Conservation (phyloP, 2,888 invertebrate genomes). For the Drosophila colorata region DNA sequence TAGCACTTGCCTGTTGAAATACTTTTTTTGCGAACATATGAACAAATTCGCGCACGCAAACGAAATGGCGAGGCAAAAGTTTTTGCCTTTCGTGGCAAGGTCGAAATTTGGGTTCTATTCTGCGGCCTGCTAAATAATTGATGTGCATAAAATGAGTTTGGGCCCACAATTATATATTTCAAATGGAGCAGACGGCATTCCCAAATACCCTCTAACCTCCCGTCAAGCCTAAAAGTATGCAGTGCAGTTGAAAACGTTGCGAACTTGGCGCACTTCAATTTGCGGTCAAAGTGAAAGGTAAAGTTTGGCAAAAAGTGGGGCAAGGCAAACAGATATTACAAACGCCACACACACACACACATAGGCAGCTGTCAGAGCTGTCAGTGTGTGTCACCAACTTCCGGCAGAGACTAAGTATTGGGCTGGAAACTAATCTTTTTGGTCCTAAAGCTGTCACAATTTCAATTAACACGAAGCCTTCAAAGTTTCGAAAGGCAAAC, state of each 20-base stretch:
- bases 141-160: slow-evolving; percentile 34
- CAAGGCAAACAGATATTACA: slow-evolving; percentile 11
- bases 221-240: slow-evolving; percentile 28
- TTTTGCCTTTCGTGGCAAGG: slow-evolving; percentile 44
- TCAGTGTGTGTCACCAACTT: not conserved
- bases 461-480: slow-evolving; percentile 30
- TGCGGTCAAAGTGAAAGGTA: not conserved
- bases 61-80: slow-evolving; percentile 18
- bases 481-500: slow-evolving; percentile 1
- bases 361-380: slow-evolving; percentile 5
- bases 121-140: slow-evolving; percentile 51
- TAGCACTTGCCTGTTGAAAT: not conserved
- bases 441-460: slow-evolving; percentile 16
- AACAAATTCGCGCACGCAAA: slow-evolving; percentile 44
- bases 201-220: not conserved
- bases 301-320: slow-evolving; percentile 15
- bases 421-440: not conserved
- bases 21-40: slow-evolving; percentile 38
- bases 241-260: not conserved
- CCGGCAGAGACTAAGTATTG: not conserved
- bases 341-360: not conserved
- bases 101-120: slow-evolving; percentile 41
- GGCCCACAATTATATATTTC: slow-evolving; percentile 6
- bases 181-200: not conserved
- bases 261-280: slow-evolving; percentile 2